Base-by-base conservation (phyloP, 53 echinoderm and acorn worm species). In the Zoroaster sp. region DNA sequence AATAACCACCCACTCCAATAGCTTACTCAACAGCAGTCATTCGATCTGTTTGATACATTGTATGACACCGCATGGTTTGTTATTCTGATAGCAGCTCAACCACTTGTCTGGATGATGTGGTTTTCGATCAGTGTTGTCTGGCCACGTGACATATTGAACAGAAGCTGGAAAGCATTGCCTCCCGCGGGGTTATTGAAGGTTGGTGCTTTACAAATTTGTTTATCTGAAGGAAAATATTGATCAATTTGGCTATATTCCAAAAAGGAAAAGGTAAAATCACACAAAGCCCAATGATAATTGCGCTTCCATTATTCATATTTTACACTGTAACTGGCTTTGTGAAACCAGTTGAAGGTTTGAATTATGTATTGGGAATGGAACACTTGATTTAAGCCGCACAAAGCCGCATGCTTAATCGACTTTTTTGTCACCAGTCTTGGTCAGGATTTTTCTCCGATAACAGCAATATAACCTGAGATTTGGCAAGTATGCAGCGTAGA, bases 61-160 rank as follows among this genome's bases (percentile, higher is more conserved):
- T 59, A 11, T 28, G 63, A 25, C 23, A 28, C 63, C 11, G 2
- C 2, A 25, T 21, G 63, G 21, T 59, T 59, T 59, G 63, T 59
- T 59, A 11, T 59, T 8, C 21, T 59, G 63, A 59, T 59, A 59
- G 23, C 63, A 9, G 63, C 63, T 59, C 28, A 9, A 4, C 23
- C 28, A 21, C 23, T 59, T 25, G 63, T 28, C 23, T 59, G 63
- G 63, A 59, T 59, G 21, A 25, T 25, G 63, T 59, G 63, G 63
- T 2, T 8, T 59, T 59, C 63, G 63, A 59, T 59, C 63, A 28
- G 63, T 59, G 63, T 82, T 63, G 82, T 82, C 82, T 82, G 32
- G 82, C 82, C 67, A 82, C 67, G 82, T 68, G 82, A 82, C 82
- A 40, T 82, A 17, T 47, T 75, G 34, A 31, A 45, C 68, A 67